Base-by-base conservation (phyloP, 1,140 invertebrate species). In the Drosophila ohnishii region DNA sequence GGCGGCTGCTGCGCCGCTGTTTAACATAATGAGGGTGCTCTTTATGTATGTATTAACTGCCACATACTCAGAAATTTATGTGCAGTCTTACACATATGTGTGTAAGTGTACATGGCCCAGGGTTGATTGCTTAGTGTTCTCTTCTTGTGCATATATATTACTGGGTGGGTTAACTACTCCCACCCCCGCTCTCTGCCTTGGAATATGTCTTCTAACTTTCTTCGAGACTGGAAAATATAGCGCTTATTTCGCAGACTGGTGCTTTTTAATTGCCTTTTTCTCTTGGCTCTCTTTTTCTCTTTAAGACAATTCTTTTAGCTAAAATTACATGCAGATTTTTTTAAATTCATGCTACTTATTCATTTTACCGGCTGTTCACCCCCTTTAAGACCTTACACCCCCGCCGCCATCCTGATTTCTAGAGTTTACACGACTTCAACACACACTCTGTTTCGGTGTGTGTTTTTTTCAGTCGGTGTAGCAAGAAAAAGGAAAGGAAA, bases 21-120 rank as follows among this genome's bases (percentile, higher is more conserved):
- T 86, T 86, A 87, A 55, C 82, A 86, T 86, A 86, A 86, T 86
- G 82, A 82, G 82, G 74, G 82, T 81, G 78, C 34, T 53, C 51
- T 58, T 71, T 75, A 66, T 63, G 39, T 73, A 57, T 65, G 30
- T 66, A 66, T 42, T 51, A 39, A 35, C 32, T 62, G n/a, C 22
- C 47, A 56, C 19, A 64, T 51, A 64, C 40, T 60, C 30, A 53
- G n/a, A 70, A 35, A 40, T 30, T 70, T 45, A 44, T 67, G 55
- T 48, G 60, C 39, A 61, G 45, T 37, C 22, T 30, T 34, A n/a
- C 50, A 34, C 50, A 28, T 50, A 62, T 25, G 22, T 59, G 32
- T 66, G 16, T 22, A 14, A 44, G 45, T 50, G 45, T 34, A 66
- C 19, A 67, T 66, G 64, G 28, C 25, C 28, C 51, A 37, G 60